Evolutionary conservation across 1,140 invertebrate genomes (phyloP), one percentile per base, ranked within the genome.

Genomic region (Drosophila orena): DNA sequence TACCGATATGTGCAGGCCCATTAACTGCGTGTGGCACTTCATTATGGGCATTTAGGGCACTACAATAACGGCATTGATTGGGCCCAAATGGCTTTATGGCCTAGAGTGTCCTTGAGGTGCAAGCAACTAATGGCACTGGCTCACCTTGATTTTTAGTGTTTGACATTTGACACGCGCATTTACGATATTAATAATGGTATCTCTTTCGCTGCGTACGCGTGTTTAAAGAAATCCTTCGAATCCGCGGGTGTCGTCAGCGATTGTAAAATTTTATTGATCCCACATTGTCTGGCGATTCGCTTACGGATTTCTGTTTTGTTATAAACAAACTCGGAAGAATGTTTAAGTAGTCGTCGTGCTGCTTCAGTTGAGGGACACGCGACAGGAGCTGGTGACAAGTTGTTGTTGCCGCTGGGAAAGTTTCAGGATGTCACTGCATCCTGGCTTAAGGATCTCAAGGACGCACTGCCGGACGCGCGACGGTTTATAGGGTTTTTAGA

Each of bases 21-120:
- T 90, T 91, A 90, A 91, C 88, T 91, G 86, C 89, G 86, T 90
- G 86, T 90, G 86, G 88, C 86, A 90, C 79, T 90, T 90, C 89
- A 91, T 90, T 90, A 90, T 90, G 73, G 64, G 72, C 83, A 91
- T 79, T 86, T 79, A 83, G 69, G 58, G 79, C 50, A 47, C 54
- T 72, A 86, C 83, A 86, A 86, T 72, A 66, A 24, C 52, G 59
- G 56, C 74, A 85, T 86, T 85, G 81, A 86, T 86, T 55, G 60
- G 49, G 27, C 34, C 73, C 35, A 69, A 69, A 77, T 77, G 30
- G 17, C 64, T 70, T 88, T 86, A 88, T 78, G 83, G 52, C 61
- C 81, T 20, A 24, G 27, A 59, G 62, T 42, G 83, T 69, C 83
- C 83, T 83, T 88, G 49, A 20, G 20, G 14, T 55, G 50, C 30